Evolutionary conservation across 2,888 invertebrate species (phyloP).

Genomic region (Aleiodes leptofemur): DNA sequence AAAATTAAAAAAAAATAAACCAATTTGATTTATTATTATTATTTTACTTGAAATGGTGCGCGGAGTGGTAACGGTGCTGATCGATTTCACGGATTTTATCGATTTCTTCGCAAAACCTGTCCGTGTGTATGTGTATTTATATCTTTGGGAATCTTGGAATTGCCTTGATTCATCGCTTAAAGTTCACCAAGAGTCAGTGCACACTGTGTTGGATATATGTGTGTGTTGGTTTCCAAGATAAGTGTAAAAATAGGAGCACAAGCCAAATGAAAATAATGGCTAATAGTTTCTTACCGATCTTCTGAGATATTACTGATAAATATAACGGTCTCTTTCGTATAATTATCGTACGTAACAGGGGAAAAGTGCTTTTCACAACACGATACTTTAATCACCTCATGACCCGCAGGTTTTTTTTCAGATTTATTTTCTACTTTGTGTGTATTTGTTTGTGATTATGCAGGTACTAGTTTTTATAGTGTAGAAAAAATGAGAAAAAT

Average conservation of each 20-base stretch:
- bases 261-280: background rate
- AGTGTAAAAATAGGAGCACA: constrained; percentile 6
- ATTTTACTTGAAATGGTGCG: too few relatives aligned
- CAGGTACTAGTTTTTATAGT: too few relatives aligned
- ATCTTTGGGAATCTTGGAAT: constrained; percentile 21
- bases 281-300: background rate
- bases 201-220: too few relatives aligned
- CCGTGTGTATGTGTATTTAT: background rate
- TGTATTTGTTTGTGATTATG: constrained; percentile 1
- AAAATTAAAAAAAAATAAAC: background rate
- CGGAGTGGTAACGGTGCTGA: constrained; percentile 12
- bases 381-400: constrained; percentile 6
- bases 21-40: background rate
- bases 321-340: constrained; percentile 15
- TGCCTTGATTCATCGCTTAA: constrained; percentile 19
- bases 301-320: constrained; percentile 27
- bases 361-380: constrained; percentile 3
- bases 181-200: constrained; percentile 9
- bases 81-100: constrained; percentile 9
- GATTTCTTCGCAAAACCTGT: too few relatives aligned
- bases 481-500: too few relatives aligned
- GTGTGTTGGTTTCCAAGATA: too few relatives aligned
- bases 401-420: constrained; percentile 16
- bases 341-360: constrained; percentile 10
- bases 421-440: background rate